Base-by-base conservation (phyloP, 2,888 invertebrate genomes). In the Ellobium chinense region DNA sequence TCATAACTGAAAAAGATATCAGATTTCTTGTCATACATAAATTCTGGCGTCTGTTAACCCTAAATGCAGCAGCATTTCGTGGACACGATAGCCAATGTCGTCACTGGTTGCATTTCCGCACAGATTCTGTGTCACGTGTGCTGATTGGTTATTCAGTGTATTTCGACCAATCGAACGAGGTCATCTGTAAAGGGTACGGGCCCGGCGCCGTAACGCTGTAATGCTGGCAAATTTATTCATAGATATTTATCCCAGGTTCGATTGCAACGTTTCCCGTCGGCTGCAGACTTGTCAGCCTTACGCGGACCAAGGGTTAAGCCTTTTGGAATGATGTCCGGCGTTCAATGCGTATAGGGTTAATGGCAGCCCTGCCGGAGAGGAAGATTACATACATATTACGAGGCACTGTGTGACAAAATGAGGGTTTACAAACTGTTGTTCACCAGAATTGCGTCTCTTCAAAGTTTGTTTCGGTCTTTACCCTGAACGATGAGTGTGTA, bases 121-220 rank as follows among this genome's bases (percentile, higher is more conserved):
- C 18, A 62, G 74, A 74, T 63, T 74, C 46, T 74, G 74, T 74
- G 63, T 74, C 74, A 18, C 37, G 39, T 63, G n/a, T 31, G 27
- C 74, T 69, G 36, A 74, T 74, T 74, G 74, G 74, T 74, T 62
- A 74, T 74, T 74, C 74, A 74, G 74, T 74, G 74, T 74, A 74
- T 63, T 74, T 46, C 63, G 31, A 31, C 76, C 76, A 76, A 76
- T 76, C 76, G 39, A 76, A 76, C 21, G 66, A 65, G 76, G 76
- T 76, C 66, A 76, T 65, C 65, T 65, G 76, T 39, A 76, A 76
- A 66, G 76, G 76, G 66, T 76, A 66, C 65, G 21, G 54, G 31
- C 18, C 14, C 54, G 66, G 66, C 56, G 66, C 66, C 66, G 76
- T 65, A 66, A 12, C 66, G 76, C 65, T 54, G 56, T 76, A 76